Evolutionary conservation across 2,113 vertebrate species (phyloP), one percentile per base, ranked within the genome.

Genomic region (Hypocryptadius cinnamomeus): DNA sequence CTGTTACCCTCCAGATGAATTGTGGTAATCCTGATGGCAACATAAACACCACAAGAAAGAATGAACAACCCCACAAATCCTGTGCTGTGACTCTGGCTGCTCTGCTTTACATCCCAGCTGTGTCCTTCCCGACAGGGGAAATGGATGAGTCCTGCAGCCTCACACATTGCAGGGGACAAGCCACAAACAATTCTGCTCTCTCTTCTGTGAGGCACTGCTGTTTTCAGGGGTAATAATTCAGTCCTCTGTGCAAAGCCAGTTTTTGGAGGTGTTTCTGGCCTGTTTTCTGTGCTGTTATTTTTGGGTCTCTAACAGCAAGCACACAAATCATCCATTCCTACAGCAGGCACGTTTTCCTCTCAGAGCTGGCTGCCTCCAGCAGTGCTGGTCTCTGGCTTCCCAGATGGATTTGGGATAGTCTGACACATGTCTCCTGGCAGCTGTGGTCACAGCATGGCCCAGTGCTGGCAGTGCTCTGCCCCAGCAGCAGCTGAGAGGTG

Each of bases 371-470:
- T 90, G 82, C 85, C 77, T 80, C 44, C 56, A 61, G 69, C 65
- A 79, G 71, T 44, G 83, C 57, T 72, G 77, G 39, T 68, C 61
- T 56, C 87, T 92, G 79, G 37, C 80, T 90, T 76, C 47, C 88
- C 92, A 97, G 83, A 85, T 85, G 93, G 93, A 65, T 69, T 30
- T 79, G 59, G 88, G 85, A 39, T 40, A 66, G 87, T 77, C 33
- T 92, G 83, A 79, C 93, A 95, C 84, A 35, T 8, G 22, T 89
- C 65, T 84, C 45, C 91, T 94, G 93, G 90, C 95, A 95, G 94
- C 95, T 93, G 94, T 79, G 80, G 73, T 51, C 92, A 84, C 94
- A 95, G 92, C 90, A 79, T 37, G 90, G 87, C 77, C 90, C 85
- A 7, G 25, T 5, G 61, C 85, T 95, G 95, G 92, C 92, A 85